A percentile compares a stretch with the other conserved stretches of the same genome.
Conservation (phyloP, 2,888 invertebrate genomes). For the Diploptera punctata region DNA sequence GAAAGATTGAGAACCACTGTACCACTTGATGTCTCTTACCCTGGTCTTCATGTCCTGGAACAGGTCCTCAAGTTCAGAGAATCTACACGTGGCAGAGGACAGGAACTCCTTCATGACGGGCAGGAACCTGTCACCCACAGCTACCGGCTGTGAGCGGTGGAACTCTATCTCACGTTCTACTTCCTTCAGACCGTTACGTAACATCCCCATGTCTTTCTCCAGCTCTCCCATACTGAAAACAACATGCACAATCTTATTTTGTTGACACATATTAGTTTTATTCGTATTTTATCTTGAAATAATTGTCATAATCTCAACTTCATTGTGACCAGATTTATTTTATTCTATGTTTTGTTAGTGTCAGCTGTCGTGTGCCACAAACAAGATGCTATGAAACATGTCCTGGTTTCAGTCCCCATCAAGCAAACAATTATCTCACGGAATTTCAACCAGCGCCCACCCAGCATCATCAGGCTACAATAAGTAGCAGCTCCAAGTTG, state of each 20-base stretch:
- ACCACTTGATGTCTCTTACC: slow-evolving; percentile 51
- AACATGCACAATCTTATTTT: neutral
- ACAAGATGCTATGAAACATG: too few species aligned
- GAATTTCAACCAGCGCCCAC: too few species aligned
- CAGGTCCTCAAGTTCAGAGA: slow-evolving; percentile 91
- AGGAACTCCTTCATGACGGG: slow-evolving; percentile 96
- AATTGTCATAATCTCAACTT: neutral
- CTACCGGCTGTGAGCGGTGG: slow-evolving; percentile 76
- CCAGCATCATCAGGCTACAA: too few species aligned
- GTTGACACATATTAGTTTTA: neutral
- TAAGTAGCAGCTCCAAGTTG: too few species aligned
- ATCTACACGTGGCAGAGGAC: slow-evolving; percentile 88
- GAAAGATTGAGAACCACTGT: too few species aligned
- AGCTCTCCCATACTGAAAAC: slow-evolving; percentile 78
- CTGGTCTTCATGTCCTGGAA: slow-evolving; percentile 94
- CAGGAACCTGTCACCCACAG: slow-evolving; percentile 82
- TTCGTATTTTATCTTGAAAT: too few species aligned
- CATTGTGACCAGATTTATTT: neutral
- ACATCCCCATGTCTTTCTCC: slow-evolving; percentile 85
- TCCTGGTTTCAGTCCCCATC: too few species aligned
- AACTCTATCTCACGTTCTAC: slow-evolving; percentile 90
- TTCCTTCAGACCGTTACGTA: slow-evolving; percentile 85
- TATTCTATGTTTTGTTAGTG: too few species aligned
- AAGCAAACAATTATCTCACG: too few species aligned
- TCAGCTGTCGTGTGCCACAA: too few species aligned